phyloP scores from a whole-genome alignment of 2,888 invertebrate species.

The Cheilosia variabilis region DNA sequence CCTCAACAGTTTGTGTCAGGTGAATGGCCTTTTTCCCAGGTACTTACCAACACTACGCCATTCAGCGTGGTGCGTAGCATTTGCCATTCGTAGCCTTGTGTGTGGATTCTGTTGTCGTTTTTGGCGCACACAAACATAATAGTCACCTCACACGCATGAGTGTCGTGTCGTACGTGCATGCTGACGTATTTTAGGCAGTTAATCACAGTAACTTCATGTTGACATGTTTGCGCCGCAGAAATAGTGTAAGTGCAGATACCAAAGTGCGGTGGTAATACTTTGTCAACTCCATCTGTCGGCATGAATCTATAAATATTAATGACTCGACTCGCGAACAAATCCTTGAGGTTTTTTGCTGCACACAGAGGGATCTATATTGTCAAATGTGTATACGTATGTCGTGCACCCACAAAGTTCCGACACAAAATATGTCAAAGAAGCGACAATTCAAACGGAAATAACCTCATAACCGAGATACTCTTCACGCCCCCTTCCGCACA shows the following conservation, averaged over 20 bases:
- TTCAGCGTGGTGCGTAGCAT: constrained; percentile 28
- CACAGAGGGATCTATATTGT: background rate
- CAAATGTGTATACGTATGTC: no score
- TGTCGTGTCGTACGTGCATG: constrained; percentile 39
- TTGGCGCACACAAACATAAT: constrained; percentile 55
- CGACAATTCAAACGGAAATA: constrained; percentile 54
- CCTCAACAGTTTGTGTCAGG: constrained; percentile 15
- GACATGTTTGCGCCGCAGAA: constrained; percentile 18
- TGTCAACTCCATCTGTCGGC: constrained; percentile 54
- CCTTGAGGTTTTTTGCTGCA: constrained; percentile 7
- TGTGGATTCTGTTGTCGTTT: background rate
- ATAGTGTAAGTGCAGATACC: background rate
- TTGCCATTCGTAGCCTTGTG: constrained; percentile 23
- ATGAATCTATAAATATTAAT: constrained; percentile 64
- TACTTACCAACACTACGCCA: constrained; percentile 9
- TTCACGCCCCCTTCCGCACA: background rate
- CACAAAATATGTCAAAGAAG: constrained; percentile 48
- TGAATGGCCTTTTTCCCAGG: constrained; percentile 42
- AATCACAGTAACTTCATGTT: constrained; percentile 51
- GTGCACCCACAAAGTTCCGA: constrained; percentile 44
- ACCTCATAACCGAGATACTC: constrained; percentile 61
- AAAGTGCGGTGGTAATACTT: constrained; percentile 18
- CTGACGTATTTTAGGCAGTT: constrained; percentile 26
- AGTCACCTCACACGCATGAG: constrained; percentile 42
- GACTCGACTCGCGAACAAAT: constrained; percentile 15